These are phyloP conservation scores for Mus pahari DNA, from an alignment of 2,113 vertebrate species.

Conservation along the genomic window DNA sequence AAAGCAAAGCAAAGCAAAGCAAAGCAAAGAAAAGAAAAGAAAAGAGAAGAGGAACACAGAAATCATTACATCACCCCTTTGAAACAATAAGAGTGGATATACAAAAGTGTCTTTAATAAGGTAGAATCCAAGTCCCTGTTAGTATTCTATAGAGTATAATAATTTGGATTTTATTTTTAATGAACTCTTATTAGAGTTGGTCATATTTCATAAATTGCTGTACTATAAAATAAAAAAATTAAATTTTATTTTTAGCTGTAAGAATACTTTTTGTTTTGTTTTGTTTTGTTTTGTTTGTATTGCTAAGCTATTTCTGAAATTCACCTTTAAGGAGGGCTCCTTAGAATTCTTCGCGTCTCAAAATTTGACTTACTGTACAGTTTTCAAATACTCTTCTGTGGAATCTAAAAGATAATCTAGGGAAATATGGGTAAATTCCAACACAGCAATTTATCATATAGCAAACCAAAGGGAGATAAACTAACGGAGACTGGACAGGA, in stretches of 20 bases:
- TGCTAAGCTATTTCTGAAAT: not conserved
- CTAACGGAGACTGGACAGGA: not conserved
- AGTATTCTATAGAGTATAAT: not conserved
- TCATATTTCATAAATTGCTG: constrained; percentile 17
- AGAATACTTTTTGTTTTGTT: not conserved
- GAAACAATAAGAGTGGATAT: not conserved
- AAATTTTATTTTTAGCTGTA: not conserved
- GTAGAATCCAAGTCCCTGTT: not conserved
- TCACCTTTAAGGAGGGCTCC: not conserved
- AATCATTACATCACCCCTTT: not conserved
- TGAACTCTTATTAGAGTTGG: not conserved
- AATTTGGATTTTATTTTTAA: constrained; percentile 22
- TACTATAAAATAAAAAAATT: not conserved
- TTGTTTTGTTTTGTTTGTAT: not conserved
- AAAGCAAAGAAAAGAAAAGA: not conserved
- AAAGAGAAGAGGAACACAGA: not conserved
- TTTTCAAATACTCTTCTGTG: not conserved
- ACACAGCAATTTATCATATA: not conserved
- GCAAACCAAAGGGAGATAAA: not conserved
- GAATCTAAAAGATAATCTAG: not conserved
- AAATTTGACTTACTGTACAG: not conserved
- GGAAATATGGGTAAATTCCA: not conserved
- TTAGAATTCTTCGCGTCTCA: not conserved
- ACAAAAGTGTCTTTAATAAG: constrained; percentile 10
- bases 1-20: no score